phyloP scores from a whole-genome alignment of 2,797 vertebrate species.

The Clarias pachynema region DNA sequence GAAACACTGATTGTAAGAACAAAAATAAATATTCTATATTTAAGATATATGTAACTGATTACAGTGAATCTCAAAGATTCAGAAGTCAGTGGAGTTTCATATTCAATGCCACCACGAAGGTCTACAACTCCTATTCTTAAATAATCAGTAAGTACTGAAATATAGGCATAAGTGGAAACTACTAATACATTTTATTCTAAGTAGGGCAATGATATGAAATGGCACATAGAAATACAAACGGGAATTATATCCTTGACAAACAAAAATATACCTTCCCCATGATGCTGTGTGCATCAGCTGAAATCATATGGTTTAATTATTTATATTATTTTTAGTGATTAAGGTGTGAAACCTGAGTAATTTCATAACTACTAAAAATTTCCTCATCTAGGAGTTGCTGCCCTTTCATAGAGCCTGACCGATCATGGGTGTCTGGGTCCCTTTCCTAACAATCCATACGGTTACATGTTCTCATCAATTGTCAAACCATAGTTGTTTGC shows the following conservation, averaged over 20 bases:
- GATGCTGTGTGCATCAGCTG: slow-evolving; percentile 63
- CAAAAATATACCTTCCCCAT: slow-evolving; percentile 52
- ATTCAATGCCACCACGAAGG: slow-evolving; percentile 55
- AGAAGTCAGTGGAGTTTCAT: slow-evolving; percentile 52
- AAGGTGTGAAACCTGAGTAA: slow-evolving; percentile 61
- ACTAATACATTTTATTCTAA: slow-evolving; percentile 54
- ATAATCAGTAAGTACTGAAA: slow-evolving; percentile 53
- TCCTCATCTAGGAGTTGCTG: slow-evolving; percentile 43
- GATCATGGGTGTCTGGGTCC: slow-evolving; percentile 46
- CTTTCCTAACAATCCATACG: slow-evolving; percentile 11
- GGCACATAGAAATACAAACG: slow-evolving; percentile 61
- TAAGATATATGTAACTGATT: slow-evolving; percentile 67
- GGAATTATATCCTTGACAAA: slow-evolving; percentile 52
- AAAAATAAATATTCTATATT: slow-evolving; percentile 65
- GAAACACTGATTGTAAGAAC: slow-evolving; percentile 58
- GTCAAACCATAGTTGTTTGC: slow-evolving; percentile 32
- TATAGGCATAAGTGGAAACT: slow-evolving; percentile 58
- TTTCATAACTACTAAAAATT: slow-evolving; percentile 44
- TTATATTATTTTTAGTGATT: slow-evolving; percentile 52
- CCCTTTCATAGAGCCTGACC: slow-evolving; percentile 58
- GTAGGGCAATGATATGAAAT: slow-evolving; percentile 61
- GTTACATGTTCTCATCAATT: slow-evolving; percentile 27
- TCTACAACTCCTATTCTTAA: slow-evolving; percentile 52
- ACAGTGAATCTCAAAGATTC: slow-evolving; percentile 52
- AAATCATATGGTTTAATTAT: slow-evolving; percentile 46